Conservation (phyloP, 1,140 invertebrate species). For the Drosophila guanche region DNA sequence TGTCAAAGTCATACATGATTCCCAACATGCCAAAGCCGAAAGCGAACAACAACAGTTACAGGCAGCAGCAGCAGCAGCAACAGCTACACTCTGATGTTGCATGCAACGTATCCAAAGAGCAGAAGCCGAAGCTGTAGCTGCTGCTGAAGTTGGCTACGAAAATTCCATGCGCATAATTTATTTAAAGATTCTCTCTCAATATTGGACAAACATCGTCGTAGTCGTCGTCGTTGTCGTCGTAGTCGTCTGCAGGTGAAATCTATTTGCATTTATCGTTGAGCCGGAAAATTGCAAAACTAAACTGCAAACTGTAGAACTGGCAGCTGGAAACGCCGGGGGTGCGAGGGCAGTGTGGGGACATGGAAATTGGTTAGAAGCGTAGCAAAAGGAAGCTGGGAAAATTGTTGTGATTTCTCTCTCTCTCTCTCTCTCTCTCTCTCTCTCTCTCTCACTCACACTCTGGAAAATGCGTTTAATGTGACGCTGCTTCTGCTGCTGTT, state of each 20-base stretch:
- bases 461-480: constrained; percentile 62
- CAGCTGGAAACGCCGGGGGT: constrained; percentile 10
- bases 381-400: constrained; percentile 51
- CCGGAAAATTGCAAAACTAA: constrained; percentile 80
- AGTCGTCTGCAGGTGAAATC: constrained; percentile 77
- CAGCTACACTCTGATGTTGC: constrained; percentile 31
- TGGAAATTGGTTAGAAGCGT: background rate
- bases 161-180: constrained; percentile 80
- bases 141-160: constrained; percentile 26
- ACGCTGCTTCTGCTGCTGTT: constrained; percentile 1
- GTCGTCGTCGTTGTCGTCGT: too few relatives aligned
- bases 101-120: constrained; percentile 32
- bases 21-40: constrained; percentile 69
- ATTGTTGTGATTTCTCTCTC: constrained; percentile 45
- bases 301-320: constrained; percentile 61
- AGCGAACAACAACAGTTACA: constrained; percentile 48
- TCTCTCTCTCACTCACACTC: background rate
- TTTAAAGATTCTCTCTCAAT: constrained; percentile 75
- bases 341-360: background rate
- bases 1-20: constrained; percentile 79
- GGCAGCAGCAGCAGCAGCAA: constrained; percentile 14
- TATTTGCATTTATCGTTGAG: constrained; percentile 82
- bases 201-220: constrained; percentile 67
- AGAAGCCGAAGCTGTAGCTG: constrained; percentile 22
- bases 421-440: background rate